A percentile compares a stretch with the other conserved stretches of the same genome.
Conservation (phyloP, 2,797 vertebrate species). For the Sebastes umbrosus region DNA sequence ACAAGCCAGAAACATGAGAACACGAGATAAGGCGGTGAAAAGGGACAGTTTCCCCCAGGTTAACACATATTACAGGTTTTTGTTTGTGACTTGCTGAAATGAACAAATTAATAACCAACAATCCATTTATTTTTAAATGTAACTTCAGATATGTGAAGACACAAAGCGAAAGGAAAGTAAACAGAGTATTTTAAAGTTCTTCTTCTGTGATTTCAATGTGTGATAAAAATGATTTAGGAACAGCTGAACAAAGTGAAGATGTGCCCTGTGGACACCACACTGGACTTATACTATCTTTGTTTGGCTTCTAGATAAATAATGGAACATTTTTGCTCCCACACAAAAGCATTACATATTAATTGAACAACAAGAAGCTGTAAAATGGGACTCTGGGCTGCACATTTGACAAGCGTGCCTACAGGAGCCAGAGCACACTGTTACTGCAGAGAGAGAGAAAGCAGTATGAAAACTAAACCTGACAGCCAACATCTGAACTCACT, state of each 20-base stretch:
- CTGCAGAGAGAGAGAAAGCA: not conserved
- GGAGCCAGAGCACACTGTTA: not conserved
- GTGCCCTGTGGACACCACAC: not conserved
- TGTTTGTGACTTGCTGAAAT: not conserved
- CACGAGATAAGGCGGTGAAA: not conserved
- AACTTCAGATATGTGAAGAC: not conserved
- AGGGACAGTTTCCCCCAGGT: not conserved
- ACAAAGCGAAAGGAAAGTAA: not conserved
- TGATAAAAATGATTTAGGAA: slow-evolving; percentile 5
- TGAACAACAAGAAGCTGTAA: slow-evolving; percentile 21
- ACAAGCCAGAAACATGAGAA: not conserved
- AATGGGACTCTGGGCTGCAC: slow-evolving; percentile 16
- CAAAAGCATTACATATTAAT: slow-evolving; percentile 40
- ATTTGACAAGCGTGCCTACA: not conserved
- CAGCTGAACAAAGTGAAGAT: not conserved
- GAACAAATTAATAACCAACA: not conserved
- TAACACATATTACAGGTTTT: not conserved
- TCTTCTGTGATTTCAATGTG: not conserved
- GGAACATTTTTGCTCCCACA: slow-evolving; percentile 29
- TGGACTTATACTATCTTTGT: slow-evolving; percentile 4
- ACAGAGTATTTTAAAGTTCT: not conserved
- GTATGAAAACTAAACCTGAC: not conserved
- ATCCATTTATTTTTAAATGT: not conserved
- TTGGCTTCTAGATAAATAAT: slow-evolving; percentile 43
- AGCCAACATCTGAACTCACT: slow-evolving; percentile 5